phyloP scores from a whole-genome alignment of 2,888 invertebrate species.

The Dichetophora obliterata region DNA sequence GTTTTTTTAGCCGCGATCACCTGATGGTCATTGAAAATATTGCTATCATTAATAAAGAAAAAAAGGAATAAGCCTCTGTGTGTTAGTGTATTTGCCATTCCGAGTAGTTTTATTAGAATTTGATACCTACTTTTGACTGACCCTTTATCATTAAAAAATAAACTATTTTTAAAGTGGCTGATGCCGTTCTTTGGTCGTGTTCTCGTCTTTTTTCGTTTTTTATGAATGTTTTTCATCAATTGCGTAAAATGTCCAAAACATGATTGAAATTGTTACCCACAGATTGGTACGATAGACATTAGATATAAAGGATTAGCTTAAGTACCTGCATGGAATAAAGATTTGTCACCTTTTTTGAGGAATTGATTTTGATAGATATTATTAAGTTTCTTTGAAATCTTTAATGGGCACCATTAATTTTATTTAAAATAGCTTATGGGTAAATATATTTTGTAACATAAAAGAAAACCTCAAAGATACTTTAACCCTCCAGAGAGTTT shows the following conservation, averaged over 20 bases:
- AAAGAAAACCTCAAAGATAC: too few relatives aligned
- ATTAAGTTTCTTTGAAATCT: not conserved
- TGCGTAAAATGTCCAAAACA: slow-evolving; percentile 40
- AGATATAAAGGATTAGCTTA: slow-evolving; percentile 36
- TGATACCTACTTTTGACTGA: not conserved
- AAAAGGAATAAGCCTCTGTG: not conserved
- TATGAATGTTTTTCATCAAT: slow-evolving; percentile 41
- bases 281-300: slow-evolving; percentile 22
- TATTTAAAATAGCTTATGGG: not conserved
- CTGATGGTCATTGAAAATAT: slow-evolving; percentile 53
- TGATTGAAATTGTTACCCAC: not conserved
- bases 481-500: too few relatives aligned
- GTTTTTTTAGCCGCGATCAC: slow-evolving; percentile 43
- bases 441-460: too few relatives aligned
- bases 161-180: not conserved
- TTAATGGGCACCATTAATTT: not conserved
- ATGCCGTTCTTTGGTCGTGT: not conserved
- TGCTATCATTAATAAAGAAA: slow-evolving; percentile 51
- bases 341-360: not conserved
- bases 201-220: slow-evolving; percentile 1
- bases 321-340: slow-evolving; percentile 13
- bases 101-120: slow-evolving; percentile 1
- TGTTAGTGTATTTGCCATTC: not conserved
- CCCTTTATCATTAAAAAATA: slow-evolving; percentile 9
- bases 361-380: not conserved